Evolutionary conservation across 2,888 invertebrate species (phyloP), one percentile per base, ranked within the genome.

Genomic region (Eugnorisma glareosa): DNA sequence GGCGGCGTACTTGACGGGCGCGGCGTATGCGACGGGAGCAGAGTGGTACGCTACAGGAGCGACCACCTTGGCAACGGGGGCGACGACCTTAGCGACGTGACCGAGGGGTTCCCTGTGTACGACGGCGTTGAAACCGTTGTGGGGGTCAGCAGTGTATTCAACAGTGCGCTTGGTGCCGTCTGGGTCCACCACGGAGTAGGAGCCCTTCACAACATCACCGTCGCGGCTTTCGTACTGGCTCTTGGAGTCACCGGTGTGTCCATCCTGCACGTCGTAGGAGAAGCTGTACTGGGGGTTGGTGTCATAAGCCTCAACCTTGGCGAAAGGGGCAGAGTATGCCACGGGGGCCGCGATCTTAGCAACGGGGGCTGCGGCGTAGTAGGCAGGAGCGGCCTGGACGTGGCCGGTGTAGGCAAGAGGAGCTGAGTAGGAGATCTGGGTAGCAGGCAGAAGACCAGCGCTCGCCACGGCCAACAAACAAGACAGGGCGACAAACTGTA

Each of bases 41-140:
- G 90, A 80, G 82, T 89, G 77, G 86, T 92, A 90, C 11, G 90
- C 86, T 45, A 89, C 85, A 35, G 91, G 90, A 15, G 92, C 86
- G 21, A 90, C 82, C 43, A 86, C 83, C 70, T 91, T 87, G n/a
- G 86, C 85, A 2, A 89, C 88, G 61, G 91, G 91, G 15, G 90
- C 88, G n/a, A 90, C 88, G 48, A 91, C 90, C 83, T 94, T 93
- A 80, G 94, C 91, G 68, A 82, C 84, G 40, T 91, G 90, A 67
- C 88, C 94, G 85, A 96, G 89, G 66, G 97, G 94, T 84, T 96
- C 96, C 83, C 89, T 94, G 91, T 93, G 95, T 21, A 97, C 97
- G 48, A 97, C 95, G 51, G 97, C 97, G 91, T 97, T 97, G 93
- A 97, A 97, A 75, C 97, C 97, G 84, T 96, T 95, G 89, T 95